phyloP scores from a whole-genome alignment of 2,888 invertebrate species.

The Drosophila prolongata region DNA sequence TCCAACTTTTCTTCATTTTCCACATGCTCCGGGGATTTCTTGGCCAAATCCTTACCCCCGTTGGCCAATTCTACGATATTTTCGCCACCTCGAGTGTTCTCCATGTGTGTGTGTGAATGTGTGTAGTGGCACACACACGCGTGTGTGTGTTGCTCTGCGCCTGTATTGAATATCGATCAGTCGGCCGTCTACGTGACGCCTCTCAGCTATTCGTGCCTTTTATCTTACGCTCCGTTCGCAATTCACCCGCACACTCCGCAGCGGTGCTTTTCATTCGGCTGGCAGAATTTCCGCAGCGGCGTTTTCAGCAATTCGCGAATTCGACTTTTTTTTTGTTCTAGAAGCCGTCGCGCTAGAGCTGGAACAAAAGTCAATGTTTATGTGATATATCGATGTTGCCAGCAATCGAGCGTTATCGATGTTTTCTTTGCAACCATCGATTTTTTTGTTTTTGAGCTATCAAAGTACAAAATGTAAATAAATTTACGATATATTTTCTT shows the following conservation, averaged over 20 bases:
- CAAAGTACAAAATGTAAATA: too few relatives aligned
- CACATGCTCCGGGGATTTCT: constrained; percentile 16
- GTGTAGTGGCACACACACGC: constrained; percentile 11
- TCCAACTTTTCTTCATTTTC: constrained; percentile 23
- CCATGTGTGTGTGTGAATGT: constrained; percentile 53
- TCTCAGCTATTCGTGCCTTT: constrained; percentile 62
- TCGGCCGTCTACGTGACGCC: constrained; percentile 72
- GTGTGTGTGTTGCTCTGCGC: constrained; percentile 51
- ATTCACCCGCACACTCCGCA: constrained; percentile 26
- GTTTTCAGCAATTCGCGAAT: constrained; percentile 31
- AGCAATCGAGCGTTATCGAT: too few relatives aligned
- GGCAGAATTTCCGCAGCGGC: constrained; percentile 29
- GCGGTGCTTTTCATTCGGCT: constrained; percentile 34
- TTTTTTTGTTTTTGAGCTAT: too few relatives aligned
- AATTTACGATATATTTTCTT: not conserved
- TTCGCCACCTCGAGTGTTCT: constrained; percentile 59
- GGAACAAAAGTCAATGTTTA: too few relatives aligned
- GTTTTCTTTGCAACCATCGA: too few relatives aligned
- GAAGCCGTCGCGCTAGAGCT: not conserved
- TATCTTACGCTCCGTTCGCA: constrained; percentile 52
- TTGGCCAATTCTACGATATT: constrained; percentile 56
- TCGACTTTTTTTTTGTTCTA: constrained; percentile 24
- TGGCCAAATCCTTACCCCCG: constrained; percentile 15
- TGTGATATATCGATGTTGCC: too few relatives aligned
- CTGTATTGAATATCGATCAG: constrained; percentile 59